Evolutionary conservation across 2,113 vertebrate species (phyloP), one percentile per base, ranked within the genome.

Genomic region (Hydropotes inermis): DNA sequence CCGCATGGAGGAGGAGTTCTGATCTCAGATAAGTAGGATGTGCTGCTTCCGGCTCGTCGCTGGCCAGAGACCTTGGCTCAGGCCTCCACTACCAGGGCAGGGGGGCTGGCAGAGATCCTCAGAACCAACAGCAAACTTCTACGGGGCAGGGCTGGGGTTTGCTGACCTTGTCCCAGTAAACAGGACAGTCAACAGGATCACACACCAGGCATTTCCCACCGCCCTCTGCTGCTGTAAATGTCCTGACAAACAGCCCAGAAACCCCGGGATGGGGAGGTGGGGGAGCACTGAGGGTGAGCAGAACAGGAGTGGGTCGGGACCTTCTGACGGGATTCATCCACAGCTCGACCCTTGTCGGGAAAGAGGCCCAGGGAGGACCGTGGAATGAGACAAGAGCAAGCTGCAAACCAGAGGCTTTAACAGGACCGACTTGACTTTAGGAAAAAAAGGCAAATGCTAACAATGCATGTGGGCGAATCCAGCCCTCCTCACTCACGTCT

Each of bases 121-220:
- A 95, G 91, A 85, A 0, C 47, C 55, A 87, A 94, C 89, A 95
- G 96, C 96, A 98, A 97, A 92, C 43, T 86, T 76, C 97, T 54
- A 5, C 1, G 36, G 78, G 93, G 93, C n/a, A 97, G 87, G 16
- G 39, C 87, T 94, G 45, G 36, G 61, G 33, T 60, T 45, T 33
- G 45, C 76, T 12, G 61, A 93, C 30, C 78, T 84, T 19, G 33
- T 96, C 91, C 89, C 89, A 84, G 1, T 81, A 96, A 97, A 96
- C 4, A 74, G 55, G 74, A 85, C 78, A 33, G 43, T 7, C 17
- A 7, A 94, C 89, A 28, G 83, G 78, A 81, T 10, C 10, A 7
- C 96, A 67, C 33, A 45, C 3, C 83, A 88, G 58, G 96, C 70
- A 43, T 33, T 82, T 67, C 39, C 81, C 21, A 52, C 81, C 81